These are phyloP conservation scores for Octonoba sinensis DNA, from an alignment of 2,888 invertebrate species.

Conservation along the genomic window DNA sequence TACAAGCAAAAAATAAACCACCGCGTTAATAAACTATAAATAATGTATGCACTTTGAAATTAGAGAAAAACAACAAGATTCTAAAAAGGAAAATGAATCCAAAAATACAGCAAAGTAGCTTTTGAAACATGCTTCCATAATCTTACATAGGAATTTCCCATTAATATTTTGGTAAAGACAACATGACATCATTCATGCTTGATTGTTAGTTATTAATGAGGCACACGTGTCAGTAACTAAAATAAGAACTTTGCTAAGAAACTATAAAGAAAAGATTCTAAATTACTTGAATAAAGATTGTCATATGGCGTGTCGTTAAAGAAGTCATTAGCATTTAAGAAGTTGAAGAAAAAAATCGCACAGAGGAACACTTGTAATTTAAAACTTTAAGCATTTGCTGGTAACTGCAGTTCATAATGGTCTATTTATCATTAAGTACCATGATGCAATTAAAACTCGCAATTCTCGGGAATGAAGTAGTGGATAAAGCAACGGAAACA, in stretches of 20 bases:
- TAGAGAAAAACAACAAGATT: too few species aligned
- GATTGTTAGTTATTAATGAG: conserved; percentile 42
- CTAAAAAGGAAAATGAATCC: too few species aligned
- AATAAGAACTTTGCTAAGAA: conserved; percentile 7
- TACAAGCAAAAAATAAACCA: too few species aligned
- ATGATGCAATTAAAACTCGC: conserved; percentile 22
- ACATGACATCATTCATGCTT: not conserved
- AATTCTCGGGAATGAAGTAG: conserved; percentile 24
- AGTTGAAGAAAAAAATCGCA: conserved; percentile 9
- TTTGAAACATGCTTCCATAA: too few species aligned
- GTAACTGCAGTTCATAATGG: conserved; percentile 38
- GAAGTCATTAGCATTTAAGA: conserved; percentile 28
- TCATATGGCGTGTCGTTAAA: conserved; percentile 10
- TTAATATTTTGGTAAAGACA: too few species aligned
- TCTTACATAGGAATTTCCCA: too few species aligned
- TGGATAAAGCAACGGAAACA: conserved; percentile 21
- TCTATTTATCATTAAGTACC: conserved; percentile 51
- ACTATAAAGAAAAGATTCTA: conserved; percentile 6
- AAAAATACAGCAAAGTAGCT: too few species aligned
- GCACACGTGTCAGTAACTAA: conserved; percentile 30
- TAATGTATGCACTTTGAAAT: too few species aligned
- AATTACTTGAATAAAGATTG: conserved; percentile 6
- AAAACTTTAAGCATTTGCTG: conserved; percentile 35
- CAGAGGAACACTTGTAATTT: conserved; percentile 33
- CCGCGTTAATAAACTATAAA: too few species aligned